phyloP scores from a whole-genome alignment of 30 jellyfish, hydroid and myxozoan genomes.

The Catostylus mosaicus region DNA sequence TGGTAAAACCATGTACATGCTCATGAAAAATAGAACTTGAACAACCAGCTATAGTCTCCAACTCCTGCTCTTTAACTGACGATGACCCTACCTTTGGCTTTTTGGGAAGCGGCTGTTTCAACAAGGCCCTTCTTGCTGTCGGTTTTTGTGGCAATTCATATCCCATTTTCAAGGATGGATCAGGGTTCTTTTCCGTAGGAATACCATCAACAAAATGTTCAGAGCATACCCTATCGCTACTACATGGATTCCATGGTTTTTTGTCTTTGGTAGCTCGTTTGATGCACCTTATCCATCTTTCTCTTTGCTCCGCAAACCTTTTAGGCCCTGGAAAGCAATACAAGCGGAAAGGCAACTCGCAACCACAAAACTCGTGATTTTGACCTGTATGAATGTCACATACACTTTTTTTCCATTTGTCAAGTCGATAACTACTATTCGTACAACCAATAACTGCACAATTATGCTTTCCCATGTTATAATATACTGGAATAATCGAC shows the following conservation, averaged over 20 bases:
- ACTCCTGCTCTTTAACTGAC: background rate
- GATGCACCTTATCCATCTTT: background rate
- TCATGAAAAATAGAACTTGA: background rate
- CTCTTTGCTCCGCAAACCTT: background rate
- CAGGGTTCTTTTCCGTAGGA: slow-evolving; percentile 23
- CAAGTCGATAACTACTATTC: slow-evolving; percentile 4
- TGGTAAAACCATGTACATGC: background rate
- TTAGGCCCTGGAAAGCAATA: background rate
- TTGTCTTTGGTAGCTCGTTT: background rate
- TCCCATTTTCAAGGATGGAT: slow-evolving; percentile 13
- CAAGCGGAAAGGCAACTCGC: background rate
- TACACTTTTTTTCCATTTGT: background rate
- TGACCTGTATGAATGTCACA: too few relatives aligned
- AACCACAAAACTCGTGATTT: slow-evolving; percentile 6
- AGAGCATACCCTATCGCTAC: slow-evolving; percentile 27
- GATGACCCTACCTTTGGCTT: background rate
- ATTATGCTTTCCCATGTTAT: slow-evolving; percentile 9
- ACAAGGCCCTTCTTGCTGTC: background rate
- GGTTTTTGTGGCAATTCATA: background rate
- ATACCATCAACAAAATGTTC: slow-evolving; percentile 28
- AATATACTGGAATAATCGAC: background rate
- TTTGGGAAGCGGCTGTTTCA: background rate
- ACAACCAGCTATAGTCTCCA: background rate
- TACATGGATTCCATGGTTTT: slow-evolving; percentile 31
- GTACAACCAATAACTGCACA: slow-evolving; percentile 12